Evolutionary conservation across 2,113 vertebrate species (phyloP), one percentile per base, ranked within the genome.

Genomic region (Stigmatopora nigra): DNA sequence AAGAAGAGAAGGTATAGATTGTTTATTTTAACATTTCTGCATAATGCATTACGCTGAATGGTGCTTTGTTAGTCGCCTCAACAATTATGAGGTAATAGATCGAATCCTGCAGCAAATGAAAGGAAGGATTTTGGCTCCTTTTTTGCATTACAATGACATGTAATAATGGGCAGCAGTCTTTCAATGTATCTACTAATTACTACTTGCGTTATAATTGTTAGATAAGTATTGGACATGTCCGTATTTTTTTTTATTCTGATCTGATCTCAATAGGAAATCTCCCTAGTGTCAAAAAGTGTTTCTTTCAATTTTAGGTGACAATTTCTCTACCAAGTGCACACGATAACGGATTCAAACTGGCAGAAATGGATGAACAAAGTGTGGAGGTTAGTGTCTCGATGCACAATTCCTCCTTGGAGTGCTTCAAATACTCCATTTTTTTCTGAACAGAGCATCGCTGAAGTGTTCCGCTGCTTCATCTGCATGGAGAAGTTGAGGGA

Each of bases 401-500:
- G 15, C 17, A 60, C 15, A 49, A 57, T 14, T 47, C 53, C 19
- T 7, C 9, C 2, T 9, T 0, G n/a, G 6, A 16, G 38, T 56
- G 7, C 14, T 51, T 38, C 0, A 35, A 44, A 3, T 8, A n/a
- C 45, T 5, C 9, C 10, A 3, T 0, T 4, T 12, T 22, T 73
- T 13, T 9, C 22, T 31, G 36, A 68, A 71, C 86, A 96, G 96
- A 98, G 96, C 79, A 99, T 99, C 77, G 96, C 96, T 1, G 97
- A 99, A 73, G 96, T 99, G 70, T 99, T 99, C 82, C 92, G 97
- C 81, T 99, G 97, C 85, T 99, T 98, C 78, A 99, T 99, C 89
- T 99, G 97, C 80, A 99, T 99, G 97, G 97, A 99, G 89, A 99
- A 99, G 63, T 84, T 99, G 88, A 89, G 96, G 22, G 96, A 99